Evolutionary conservation across 1,140 invertebrate genomes (phyloP).

Genomic region (Acromyrmex echinatior): DNA sequence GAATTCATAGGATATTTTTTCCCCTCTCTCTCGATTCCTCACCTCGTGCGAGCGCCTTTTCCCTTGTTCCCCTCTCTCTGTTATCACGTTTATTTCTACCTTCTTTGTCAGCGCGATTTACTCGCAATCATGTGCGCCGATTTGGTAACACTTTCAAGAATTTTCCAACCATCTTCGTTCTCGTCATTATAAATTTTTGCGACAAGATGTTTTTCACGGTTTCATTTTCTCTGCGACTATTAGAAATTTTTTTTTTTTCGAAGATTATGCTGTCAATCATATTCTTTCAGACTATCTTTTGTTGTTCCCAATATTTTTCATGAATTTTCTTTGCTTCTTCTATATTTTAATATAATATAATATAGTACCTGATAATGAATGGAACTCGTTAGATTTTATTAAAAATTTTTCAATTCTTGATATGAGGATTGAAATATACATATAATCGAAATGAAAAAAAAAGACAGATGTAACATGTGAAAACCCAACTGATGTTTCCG

Average conservation of each 20-base stretch:
- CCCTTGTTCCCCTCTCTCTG: not conserved
- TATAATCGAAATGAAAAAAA: slow-evolving; percentile 5
- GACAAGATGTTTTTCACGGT: slow-evolving; percentile 39
- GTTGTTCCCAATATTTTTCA: not conserved
- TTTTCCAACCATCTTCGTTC: slow-evolving; percentile 61
- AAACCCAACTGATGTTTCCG: not conserved
- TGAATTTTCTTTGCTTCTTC: not conserved
- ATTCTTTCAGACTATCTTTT: not conserved
- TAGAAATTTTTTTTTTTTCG: not conserved
- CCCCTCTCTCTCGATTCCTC: slow-evolving; percentile 45
- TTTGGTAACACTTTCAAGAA: slow-evolving; percentile 69
- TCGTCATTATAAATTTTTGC: slow-evolving; percentile 67
- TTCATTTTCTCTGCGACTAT: not conserved
- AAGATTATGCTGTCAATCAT: not conserved
- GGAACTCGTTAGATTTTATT: not conserved
- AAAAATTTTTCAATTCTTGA: slow-evolving; percentile 15
- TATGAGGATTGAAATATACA: no score
- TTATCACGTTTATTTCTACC: slow-evolving; percentile 64
- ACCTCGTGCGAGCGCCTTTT: not conserved
- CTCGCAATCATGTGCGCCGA: slow-evolving; percentile 68
- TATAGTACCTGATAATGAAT: not conserved
- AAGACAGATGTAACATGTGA: not conserved
- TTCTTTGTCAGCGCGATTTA: slow-evolving; percentile 57
- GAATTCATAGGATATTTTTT: slow-evolving; percentile 76
- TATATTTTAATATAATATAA: not conserved